Conservation (phyloP, 1,140 invertebrate species). For the Odontomachus brunneus region DNA sequence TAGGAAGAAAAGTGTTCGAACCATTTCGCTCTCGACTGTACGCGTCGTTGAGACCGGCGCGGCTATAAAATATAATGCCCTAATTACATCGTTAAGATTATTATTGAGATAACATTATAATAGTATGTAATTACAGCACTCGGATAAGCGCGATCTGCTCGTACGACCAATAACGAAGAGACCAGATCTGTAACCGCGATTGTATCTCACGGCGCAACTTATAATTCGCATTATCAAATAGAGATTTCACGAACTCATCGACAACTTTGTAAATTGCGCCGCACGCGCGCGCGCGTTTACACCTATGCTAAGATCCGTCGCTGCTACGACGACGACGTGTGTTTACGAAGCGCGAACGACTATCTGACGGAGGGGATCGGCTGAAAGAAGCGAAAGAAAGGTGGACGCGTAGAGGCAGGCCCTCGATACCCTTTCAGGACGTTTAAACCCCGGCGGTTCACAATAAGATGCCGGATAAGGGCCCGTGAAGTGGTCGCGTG, state of each 20-base stretch:
- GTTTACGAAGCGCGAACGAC: constrained; percentile 49
- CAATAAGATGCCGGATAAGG: constrained; percentile 65
- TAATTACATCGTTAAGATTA: constrained; percentile 50
- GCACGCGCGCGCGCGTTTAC: constrained; percentile 49
- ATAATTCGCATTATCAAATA: constrained; percentile 34
- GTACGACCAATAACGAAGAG: constrained; percentile 24
- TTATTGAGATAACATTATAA: constrained; percentile 46
- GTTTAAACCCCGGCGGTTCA: constrained; percentile 58
- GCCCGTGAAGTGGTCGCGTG: constrained; percentile 41
- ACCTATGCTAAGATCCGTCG: constrained; percentile 40
- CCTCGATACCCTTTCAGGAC: constrained; percentile 10
- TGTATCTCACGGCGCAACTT: neutral
- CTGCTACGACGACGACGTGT: constrained; percentile 19
- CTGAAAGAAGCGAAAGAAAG: constrained; percentile 31
- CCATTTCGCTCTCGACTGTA: no score
- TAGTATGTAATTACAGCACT: constrained; percentile 28
- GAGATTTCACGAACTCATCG: neutral
- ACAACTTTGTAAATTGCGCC: neutral
- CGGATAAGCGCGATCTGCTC: constrained; percentile 3
- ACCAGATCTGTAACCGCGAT: constrained; percentile 20
- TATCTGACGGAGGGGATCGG: constrained; percentile 39
- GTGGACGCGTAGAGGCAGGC: constrained; percentile 16
- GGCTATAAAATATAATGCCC: neutral
- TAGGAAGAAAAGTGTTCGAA: no score
- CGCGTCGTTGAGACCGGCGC: neutral